Conservation (phyloP, 2,888 invertebrate species). For the Catocala sponsa region DNA sequence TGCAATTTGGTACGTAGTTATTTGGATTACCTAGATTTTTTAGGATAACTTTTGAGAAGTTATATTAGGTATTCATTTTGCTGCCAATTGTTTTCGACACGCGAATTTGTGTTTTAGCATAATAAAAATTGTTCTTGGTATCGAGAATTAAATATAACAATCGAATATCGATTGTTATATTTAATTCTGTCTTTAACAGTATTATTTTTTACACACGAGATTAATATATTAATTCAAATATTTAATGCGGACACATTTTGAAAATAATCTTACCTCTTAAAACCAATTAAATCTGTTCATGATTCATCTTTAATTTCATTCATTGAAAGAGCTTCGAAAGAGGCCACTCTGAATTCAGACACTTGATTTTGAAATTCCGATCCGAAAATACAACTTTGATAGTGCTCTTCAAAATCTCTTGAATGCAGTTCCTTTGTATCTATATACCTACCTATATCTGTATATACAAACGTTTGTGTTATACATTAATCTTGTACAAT, state of each 20-base stretch:
- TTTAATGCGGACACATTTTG: not conserved
- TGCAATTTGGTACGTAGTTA: slow-evolving; percentile 39
- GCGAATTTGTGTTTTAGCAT: not conserved
- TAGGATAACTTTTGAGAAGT: slow-evolving; percentile 3
- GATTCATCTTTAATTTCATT: slow-evolving; percentile 18
- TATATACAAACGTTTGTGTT: slow-evolving; percentile 11
- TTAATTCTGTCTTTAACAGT: no score
- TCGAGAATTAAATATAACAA: no score
- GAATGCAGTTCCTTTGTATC: slow-evolving; percentile 28
- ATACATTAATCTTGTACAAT: slow-evolving; percentile 37
- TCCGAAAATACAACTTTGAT: slow-evolving; percentile 43
- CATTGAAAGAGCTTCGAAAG: slow-evolving; percentile 17
- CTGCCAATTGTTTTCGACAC: not conserved
- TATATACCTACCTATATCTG: not conserved
- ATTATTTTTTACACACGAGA: no score
- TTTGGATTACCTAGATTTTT: slow-evolving; percentile 30
- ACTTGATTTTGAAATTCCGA: slow-evolving; percentile 27
- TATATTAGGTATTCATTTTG: slow-evolving; percentile 7
- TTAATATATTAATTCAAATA: not conserved
- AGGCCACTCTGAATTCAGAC: slow-evolving; percentile 26
- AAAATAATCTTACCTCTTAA: not conserved
- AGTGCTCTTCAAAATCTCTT: slow-evolving; percentile 40
- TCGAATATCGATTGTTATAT: no score
- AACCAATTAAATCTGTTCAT: slow-evolving; percentile 16
- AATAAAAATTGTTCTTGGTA: no score